Base-by-base conservation (phyloP, 2,888 invertebrate species). In the Aquatica leii region DNA sequence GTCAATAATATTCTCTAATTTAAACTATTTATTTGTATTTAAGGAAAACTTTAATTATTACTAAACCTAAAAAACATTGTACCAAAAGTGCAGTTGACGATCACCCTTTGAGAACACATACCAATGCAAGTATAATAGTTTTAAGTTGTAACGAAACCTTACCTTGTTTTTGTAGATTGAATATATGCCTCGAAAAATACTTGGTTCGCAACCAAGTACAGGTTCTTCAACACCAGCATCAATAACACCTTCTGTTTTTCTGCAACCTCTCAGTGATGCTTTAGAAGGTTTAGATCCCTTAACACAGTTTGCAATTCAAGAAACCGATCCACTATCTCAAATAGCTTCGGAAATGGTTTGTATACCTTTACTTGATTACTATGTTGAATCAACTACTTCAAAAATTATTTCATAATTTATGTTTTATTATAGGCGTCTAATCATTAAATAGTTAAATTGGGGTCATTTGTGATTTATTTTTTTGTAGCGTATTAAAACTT, bases 201-300 rank as follows among this genome's bases (percentile, higher is more conserved):
- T 82, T 31, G 78, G 84, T n/a, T 84, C 79, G 31, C 73, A 75
- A 61, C 74, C 77, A 9, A 85, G 85, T 72, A 85, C 86, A 2
- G 84, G 84, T 37, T 83, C 85, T 0, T 85, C 86, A 0, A 85
- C 85, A 2, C 81, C 83, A 20, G 24, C 24, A 4, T 71, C 77
- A 59, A 78, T 80, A 20, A 77, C 79, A 21, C 76, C 79, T 43
- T 71, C 78, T 9, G 77, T 79, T 61, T 77, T 84, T 37, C 80
- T 85, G 31, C 87, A 88, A 74, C 86, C 86, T 2, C 73, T 88
- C 11, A 79, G 84, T 59, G 78, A 82, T 5, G 86, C 87, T 31
- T 78, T 92, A 2, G 91, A 91, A 76, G 91, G 91, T 21, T 83
- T 86, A 0, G 92, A 93, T 82, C 93, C 93, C 0, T 80, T 93